A percentile compares a stretch with the other conserved stretches of the same genome.
Evolutionary conservation across 2,797 vertebrate genomes (phyloP).

Genomic region (Xyrichtys novacula): DNA sequence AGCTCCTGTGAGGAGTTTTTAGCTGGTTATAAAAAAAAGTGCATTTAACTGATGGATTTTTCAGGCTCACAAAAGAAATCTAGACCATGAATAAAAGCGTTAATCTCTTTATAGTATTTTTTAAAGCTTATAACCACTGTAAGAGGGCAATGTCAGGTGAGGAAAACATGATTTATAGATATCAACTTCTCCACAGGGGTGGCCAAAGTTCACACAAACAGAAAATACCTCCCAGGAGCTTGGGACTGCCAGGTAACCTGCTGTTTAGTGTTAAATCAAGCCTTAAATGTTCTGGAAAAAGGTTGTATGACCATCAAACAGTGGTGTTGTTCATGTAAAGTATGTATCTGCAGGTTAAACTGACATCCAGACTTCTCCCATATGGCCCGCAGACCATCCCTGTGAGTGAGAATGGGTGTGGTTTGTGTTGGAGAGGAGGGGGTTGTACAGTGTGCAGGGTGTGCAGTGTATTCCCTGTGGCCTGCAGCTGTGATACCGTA

Average conservation of each 20-base stretch:
- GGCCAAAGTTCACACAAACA: too few relatives aligned
- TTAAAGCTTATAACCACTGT: too few relatives aligned
- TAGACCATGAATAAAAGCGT: too few relatives aligned
- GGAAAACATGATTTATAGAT: too few relatives aligned
- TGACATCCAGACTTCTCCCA: constrained; percentile 5
- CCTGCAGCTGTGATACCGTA: constrained; percentile 55
- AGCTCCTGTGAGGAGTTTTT: too few relatives aligned
- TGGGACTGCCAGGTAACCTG: neutral
- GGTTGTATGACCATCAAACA: neutral
- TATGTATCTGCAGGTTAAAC: constrained; percentile 16
- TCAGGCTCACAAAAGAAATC: too few relatives aligned
- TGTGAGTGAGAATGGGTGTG: constrained; percentile 17
- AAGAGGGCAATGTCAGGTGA: too few relatives aligned
- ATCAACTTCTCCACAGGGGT: too few relatives aligned
- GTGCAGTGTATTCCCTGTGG: constrained; percentile 25
- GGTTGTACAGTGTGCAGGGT: constrained; percentile 10
- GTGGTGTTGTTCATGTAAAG: neutral
- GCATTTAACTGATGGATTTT: too few relatives aligned
- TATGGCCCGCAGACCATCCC: constrained; percentile 27
- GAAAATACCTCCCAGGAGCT: too few relatives aligned
- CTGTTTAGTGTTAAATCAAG: neutral
- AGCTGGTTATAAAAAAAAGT: too few relatives aligned
- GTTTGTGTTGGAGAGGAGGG: neutral
- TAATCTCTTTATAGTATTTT: too few relatives aligned
- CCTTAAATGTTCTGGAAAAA: neutral